Conservation (phyloP, 2,797 vertebrate genomes). For the Oryzias sinensis region DNA sequence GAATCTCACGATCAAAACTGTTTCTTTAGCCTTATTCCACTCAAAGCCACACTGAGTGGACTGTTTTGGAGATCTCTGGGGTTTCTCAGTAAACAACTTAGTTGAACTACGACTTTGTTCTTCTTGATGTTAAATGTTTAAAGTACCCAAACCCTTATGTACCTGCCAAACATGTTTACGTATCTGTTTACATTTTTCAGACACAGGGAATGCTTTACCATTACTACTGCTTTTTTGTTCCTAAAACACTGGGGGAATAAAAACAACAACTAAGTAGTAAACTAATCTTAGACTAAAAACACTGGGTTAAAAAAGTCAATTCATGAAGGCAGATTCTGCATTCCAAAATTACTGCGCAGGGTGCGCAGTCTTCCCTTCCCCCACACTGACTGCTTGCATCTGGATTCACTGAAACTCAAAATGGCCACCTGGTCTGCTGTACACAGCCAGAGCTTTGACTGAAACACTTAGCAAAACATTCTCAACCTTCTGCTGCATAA, state of each 20-base stretch:
- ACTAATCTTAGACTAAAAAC: constrained; percentile 2
- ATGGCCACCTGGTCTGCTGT: constrained; percentile 72
- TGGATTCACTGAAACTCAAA: constrained; percentile 75
- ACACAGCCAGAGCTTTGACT: constrained; percentile 36
- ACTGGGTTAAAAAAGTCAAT: constrained; percentile 24
- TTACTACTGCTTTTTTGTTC: constrained; percentile 3
- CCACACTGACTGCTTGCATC: constrained; percentile 57
- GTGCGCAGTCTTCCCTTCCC: constrained; percentile 57
- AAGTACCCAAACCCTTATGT: constrained; percentile 5
- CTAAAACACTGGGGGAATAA: neutral
- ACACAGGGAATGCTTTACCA: constrained; percentile 2
- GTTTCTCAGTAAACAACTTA: too few relatives aligned
- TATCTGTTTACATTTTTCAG: constrained; percentile 10
- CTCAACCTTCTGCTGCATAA: constrained; percentile 10
- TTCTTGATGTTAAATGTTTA: constrained; percentile 5
- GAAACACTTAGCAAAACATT: constrained; percentile 21
- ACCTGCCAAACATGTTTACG: constrained; percentile 19
- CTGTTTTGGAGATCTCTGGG: neutral
- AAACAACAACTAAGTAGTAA: neutral
- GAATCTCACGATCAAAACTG: neutral
- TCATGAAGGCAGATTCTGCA: constrained; percentile 50
- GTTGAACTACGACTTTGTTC: neutral
- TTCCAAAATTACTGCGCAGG: constrained; percentile 61
- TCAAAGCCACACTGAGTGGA: constrained; percentile 7
- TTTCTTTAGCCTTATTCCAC: neutral